These are phyloP conservation scores for Muscicapa adusta DNA, from an alignment of 2,113 vertebrate genomes.

Conservation along the genomic window DNA sequence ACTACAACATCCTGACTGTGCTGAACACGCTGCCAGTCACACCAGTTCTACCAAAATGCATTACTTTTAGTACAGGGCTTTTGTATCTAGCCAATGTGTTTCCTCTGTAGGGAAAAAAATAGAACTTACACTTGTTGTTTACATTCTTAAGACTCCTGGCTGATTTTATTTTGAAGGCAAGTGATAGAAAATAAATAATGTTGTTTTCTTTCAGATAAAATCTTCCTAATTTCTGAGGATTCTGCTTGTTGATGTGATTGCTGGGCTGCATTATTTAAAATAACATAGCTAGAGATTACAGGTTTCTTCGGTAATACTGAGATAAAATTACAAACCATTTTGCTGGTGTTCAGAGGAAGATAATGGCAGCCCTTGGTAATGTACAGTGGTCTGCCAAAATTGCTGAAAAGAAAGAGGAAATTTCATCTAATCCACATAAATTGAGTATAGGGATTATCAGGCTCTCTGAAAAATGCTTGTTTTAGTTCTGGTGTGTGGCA, in stretches of 20 bases:
- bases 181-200: not conserved
- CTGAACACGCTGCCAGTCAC: not conserved
- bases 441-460: not conserved
- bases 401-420: conserved; percentile 49
- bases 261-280: conserved; percentile 39
- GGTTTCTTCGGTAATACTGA: conserved; percentile 33
- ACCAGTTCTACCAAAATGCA: not conserved
- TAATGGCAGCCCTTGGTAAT: conserved; percentile 45
- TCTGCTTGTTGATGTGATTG: conserved; percentile 23
- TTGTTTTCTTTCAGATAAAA: conserved; percentile 1
- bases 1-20: not conserved
- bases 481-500: not conserved
- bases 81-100: not conserved
- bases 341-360: not conserved
- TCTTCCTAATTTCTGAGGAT: not conserved
- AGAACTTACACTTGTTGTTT: not conserved
- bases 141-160: not conserved
- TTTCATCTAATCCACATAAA: conserved; percentile 28
- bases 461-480: not conserved
- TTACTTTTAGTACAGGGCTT: not conserved
- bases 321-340: conserved; percentile 54
- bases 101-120: not conserved
- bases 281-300: conserved; percentile 17
- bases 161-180: conserved; percentile 11
- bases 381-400: conserved; percentile 17